phyloP scores from a whole-genome alignment of 2,797 vertebrate species.

The Catharus ustulatus region DNA sequence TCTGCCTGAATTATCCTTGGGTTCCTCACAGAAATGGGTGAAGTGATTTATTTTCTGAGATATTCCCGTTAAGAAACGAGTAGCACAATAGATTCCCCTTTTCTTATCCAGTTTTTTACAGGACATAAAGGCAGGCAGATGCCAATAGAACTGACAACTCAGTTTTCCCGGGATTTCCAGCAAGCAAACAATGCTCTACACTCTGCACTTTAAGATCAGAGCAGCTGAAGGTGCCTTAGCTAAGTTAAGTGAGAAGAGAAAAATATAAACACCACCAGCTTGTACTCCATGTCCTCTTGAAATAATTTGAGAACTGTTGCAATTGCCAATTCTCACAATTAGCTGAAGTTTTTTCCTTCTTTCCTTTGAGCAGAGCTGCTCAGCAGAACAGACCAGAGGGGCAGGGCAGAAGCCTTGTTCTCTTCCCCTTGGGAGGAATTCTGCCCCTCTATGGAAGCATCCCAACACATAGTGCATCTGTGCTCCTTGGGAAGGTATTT shows the following conservation, averaged over 20 bases:
- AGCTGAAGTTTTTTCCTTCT: not conserved
- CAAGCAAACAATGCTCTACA: not conserved
- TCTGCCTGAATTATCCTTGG: conserved; percentile 10
- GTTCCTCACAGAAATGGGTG: not conserved
- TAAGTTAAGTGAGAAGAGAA: not conserved
- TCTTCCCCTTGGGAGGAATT: not conserved
- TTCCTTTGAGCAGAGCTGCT: not conserved
- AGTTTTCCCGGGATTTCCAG: not conserved
- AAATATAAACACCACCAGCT: not conserved
- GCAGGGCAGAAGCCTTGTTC: not conserved
- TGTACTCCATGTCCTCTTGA: not conserved
- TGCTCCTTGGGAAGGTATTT: not conserved
- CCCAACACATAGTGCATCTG: rapidly evolving
- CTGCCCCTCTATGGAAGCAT: not conserved
- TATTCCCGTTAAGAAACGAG: not conserved
- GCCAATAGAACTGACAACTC: not conserved
- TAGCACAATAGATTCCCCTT: not conserved
- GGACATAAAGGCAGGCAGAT: not conserved
- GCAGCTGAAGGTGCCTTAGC: not conserved
- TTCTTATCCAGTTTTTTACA: not conserved
- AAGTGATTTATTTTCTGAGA: conserved; percentile 12
- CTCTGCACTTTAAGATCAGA: not conserved
- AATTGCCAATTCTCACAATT: not conserved
- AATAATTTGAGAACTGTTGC: not conserved
- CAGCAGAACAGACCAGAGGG: rapidly evolving